Percentiles rank a stretch among this genome's conserved stretches.
These are phyloP conservation scores for Cordylochernes scorpioides DNA, from an alignment of 2,888 invertebrate species.

Conservation along the genomic window DNA sequence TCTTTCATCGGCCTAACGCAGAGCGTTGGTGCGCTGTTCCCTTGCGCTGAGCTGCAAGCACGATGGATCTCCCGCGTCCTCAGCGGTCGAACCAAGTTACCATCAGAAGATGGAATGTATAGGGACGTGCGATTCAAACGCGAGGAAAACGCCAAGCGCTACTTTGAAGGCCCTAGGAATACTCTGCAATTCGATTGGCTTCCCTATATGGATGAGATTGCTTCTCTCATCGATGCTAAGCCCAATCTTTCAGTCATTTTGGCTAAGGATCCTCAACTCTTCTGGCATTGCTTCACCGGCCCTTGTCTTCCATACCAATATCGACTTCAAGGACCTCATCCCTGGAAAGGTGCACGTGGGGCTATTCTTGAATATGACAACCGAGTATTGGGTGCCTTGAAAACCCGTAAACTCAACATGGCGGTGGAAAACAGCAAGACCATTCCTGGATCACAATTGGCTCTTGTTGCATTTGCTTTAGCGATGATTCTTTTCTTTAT, in stretches of 20 bases:
- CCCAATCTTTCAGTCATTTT: slow-evolving; percentile 19
- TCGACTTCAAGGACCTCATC: slow-evolving; percentile 21
- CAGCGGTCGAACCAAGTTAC: slow-evolving; percentile 33
- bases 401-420: too few species aligned
- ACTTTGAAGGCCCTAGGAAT: slow-evolving; percentile 35
- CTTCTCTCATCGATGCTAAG: slow-evolving; percentile 20
- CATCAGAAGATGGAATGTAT: slow-evolving; percentile 34
- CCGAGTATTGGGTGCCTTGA: slow-evolving; percentile 12
- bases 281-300: slow-evolving; percentile 18
- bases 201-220: slow-evolving; percentile 24
- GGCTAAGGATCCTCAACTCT: slow-evolving; percentile 15
- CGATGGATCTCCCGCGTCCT: slow-evolving; percentile 22
- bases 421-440: too few species aligned
- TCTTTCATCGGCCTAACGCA: slow-evolving; percentile 55
- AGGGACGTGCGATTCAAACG: slow-evolving; percentile 30
- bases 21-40: slow-evolving; percentile 46
- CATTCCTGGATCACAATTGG: too few species aligned
- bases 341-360: slow-evolving; percentile 23
- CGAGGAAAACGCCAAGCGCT: slow-evolving; percentile 37
- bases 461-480: too few species aligned
- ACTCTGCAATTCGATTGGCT: slow-evolving; percentile 10
- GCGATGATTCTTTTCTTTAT: too few species aligned
- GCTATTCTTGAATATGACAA: slow-evolving; percentile 19
- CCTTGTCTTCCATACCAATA: slow-evolving; percentile 21
- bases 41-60: slow-evolving; percentile 59